phyloP scores from a whole-genome alignment of 2,113 vertebrate genomes.

The Axis porcinus region DNA sequence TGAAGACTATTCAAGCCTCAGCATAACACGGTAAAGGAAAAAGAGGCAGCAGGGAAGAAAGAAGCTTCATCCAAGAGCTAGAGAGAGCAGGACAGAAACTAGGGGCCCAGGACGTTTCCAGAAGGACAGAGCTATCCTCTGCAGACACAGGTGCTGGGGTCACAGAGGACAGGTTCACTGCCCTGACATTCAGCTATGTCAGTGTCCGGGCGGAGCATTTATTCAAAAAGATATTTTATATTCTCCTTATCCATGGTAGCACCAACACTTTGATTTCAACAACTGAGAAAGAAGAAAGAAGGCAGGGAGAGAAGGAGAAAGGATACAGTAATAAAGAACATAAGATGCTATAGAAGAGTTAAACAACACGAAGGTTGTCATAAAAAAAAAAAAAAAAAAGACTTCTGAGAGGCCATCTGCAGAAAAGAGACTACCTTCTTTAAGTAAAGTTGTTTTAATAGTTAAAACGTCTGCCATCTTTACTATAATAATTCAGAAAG shows the following conservation, averaged over 20 bases:
- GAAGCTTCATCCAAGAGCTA: not conserved
- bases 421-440: not conserved
- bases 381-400: not conserved
- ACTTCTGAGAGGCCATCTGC: not conserved
- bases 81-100: not conserved
- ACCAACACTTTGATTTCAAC: not conserved
- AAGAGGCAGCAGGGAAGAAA: not conserved
- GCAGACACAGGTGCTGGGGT: not conserved
- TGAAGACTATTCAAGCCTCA: not conserved
- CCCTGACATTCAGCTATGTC: fast-evolving
- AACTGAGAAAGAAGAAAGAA: not conserved
- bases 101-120: not conserved
- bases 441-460: not conserved
- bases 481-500: not conserved
- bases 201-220: not conserved
- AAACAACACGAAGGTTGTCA: not conserved
- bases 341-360: not conserved
- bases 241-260: not conserved
- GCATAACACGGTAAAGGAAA: not conserved
- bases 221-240: not conserved
- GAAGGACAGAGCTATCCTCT: not conserved
- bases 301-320: not conserved
- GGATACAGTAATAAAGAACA: not conserved
- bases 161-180: not conserved
- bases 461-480: not conserved